Conservation (phyloP, 2,888 invertebrate species). For the Caenorhabditis sp. region DNA sequence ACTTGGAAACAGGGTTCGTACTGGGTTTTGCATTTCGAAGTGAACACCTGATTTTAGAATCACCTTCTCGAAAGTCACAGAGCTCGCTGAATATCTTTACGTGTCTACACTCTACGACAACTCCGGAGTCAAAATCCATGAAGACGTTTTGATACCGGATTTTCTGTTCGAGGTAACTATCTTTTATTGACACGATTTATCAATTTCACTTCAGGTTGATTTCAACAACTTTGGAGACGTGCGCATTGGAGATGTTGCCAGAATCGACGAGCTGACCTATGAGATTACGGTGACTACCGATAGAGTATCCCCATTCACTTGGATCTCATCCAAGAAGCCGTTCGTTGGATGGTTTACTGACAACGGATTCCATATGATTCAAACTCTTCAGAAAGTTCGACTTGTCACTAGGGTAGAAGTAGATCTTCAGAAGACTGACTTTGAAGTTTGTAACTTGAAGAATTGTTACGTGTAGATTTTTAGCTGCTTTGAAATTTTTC, state of each 20-base stretch:
- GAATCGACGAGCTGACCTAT: constrained; percentile 62
- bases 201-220: constrained; percentile 52
- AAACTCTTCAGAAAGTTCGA: constrained; percentile 33
- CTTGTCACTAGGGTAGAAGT: constrained; percentile 42
- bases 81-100: constrained; percentile 53
- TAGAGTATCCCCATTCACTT: constrained; percentile 79
- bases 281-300: constrained; percentile 63
- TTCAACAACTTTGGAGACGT: constrained; percentile 67
- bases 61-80: constrained; percentile 7
- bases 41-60: constrained; percentile 11
- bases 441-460: constrained; percentile 71
- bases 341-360: constrained; percentile 76
- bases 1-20: constrained; percentile 30
- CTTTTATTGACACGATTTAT: too few relatives aligned
- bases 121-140: constrained; percentile 20
- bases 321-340: constrained; percentile 73
- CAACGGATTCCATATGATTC: constrained; percentile 78
- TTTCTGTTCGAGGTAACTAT: constrained; percentile 60
- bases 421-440: constrained; percentile 56
- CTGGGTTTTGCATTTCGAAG: too few relatives aligned
- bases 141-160: constrained; percentile 60
- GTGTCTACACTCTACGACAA: constrained; percentile 24
- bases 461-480: constrained; percentile 63
- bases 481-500: neutral
- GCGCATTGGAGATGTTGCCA: constrained; percentile 47